These are phyloP conservation scores for Ochotona princeps DNA, from an alignment of 2,113 vertebrate genomes.

Conservation along the genomic window DNA sequence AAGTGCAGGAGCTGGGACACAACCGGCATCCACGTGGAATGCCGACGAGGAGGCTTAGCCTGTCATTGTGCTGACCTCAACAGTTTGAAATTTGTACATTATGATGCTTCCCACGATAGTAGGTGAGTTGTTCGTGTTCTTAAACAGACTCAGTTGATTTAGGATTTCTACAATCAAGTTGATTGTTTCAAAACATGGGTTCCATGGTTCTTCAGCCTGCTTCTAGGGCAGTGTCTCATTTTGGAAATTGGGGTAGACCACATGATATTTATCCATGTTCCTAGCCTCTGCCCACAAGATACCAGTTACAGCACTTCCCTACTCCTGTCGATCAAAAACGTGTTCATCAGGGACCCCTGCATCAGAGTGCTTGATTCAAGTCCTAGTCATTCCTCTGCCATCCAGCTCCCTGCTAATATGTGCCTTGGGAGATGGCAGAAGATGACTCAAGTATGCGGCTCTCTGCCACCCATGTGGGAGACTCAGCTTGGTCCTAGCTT, in stretches of 20 bases:
- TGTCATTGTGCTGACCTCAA: no score
- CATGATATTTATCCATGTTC: neutral
- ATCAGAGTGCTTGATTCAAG: no score
- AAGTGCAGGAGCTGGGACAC: no score
- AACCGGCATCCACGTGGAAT: no score
- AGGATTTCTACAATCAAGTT: constrained; percentile 49
- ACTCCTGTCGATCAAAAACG: neutral
- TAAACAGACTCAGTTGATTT: constrained; percentile 46
- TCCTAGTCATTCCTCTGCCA: no score
- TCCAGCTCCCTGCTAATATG: neutral
- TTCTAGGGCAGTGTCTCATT: constrained; percentile 34
- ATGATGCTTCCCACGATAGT: constrained; percentile 6
- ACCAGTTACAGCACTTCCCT: neutral
- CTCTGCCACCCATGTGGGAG: no score
- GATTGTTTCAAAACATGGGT: neutral
- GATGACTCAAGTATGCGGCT: no score
- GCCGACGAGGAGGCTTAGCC: no score
- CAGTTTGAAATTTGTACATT: neutral
- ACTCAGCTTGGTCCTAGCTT: no score
- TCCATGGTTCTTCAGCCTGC: neutral
- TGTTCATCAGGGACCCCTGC: neutral
- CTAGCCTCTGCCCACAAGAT: neutral
- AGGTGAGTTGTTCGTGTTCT: constrained; percentile 27
- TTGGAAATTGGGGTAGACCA: neutral
- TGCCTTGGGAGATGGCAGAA: neutral